A percentile compares a stretch with the other conserved stretches of the same genome.
These are phyloP conservation scores for Macroteleia sp. DNA, from an alignment of 2,888 invertebrate genomes.

Conservation along the genomic window DNA sequence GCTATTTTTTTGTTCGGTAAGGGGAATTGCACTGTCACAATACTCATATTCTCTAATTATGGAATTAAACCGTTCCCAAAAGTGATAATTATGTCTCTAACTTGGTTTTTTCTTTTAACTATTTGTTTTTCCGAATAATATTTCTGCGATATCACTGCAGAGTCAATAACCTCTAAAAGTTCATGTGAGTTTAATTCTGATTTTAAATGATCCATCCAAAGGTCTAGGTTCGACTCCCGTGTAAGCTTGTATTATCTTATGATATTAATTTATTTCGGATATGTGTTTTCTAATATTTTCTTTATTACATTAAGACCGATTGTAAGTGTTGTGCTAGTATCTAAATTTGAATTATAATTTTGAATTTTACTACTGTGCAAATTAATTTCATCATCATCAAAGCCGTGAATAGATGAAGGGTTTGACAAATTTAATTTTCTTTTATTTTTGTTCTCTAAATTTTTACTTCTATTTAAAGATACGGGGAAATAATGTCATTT, in stretches of 20 bases:
- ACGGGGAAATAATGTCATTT: no score
- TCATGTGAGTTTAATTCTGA: slow-evolving; percentile 51
- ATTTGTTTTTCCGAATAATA: slow-evolving; percentile 17
- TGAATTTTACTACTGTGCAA: no score
- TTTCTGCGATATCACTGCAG: slow-evolving; percentile 27
- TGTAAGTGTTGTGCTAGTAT: no score
- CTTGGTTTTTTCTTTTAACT: slow-evolving; percentile 52
- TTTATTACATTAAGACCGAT: no score
- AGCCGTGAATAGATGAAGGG: no score
- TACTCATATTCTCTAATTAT: slow-evolving; percentile 45
- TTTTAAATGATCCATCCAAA: slow-evolving; percentile 54
- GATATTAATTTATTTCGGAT: slow-evolving; percentile 49
- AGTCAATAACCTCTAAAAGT: slow-evolving; percentile 51
- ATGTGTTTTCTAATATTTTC: no score
- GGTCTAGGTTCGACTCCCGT: slow-evolving; percentile 44
- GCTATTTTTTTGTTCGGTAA: no score
- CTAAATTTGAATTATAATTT: no score
- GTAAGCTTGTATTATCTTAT: slow-evolving; percentile 51
- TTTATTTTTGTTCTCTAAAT: no score
- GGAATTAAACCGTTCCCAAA: slow-evolving; percentile 54
- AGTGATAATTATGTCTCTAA: slow-evolving; percentile 57
- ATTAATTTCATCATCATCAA: no score
- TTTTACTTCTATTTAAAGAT: no score
- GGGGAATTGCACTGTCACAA: slow-evolving; percentile 38
- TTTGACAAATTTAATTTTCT: no score